These are phyloP conservation scores for Galaxea fascicularis DNA, from an alignment of 92 coral and sea anemone genomes.

Conservation along the genomic window DNA sequence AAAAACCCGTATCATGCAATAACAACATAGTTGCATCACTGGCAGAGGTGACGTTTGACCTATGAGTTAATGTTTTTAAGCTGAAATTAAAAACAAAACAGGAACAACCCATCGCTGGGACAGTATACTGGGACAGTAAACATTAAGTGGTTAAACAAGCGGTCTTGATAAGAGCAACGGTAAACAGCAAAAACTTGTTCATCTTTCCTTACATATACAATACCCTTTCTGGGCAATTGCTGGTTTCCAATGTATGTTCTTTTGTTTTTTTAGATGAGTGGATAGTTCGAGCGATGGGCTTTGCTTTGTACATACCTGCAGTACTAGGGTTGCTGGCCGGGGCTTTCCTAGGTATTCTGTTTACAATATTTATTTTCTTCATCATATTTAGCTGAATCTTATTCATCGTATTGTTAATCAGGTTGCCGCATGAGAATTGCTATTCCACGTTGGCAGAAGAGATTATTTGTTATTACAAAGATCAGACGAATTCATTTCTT, in stretches of 20 bases:
- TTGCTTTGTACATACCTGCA: background rate
- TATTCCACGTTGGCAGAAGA: too few relatives aligned
- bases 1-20: background rate
- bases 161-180: background rate
- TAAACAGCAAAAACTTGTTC: background rate
- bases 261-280: background rate
- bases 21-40: background rate
- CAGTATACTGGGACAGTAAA: background rate
- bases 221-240: too few relatives aligned
- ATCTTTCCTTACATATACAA: too few relatives aligned
- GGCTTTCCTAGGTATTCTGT: background rate
- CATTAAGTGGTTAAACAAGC: background rate
- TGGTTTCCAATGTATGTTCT: too few relatives aligned
- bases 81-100: background rate
- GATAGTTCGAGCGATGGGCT: background rate
- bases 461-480: too few relatives aligned
- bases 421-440: too few relatives aligned
- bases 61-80: background rate
- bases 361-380: background rate
- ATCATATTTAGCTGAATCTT: too few relatives aligned
- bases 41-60: background rate
- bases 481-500: too few relatives aligned
- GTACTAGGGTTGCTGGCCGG: background rate
- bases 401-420: too few relatives aligned
- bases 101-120: background rate